A percentile compares a stretch with the other conserved stretches of the same genome.
phyloP scores from a whole-genome alignment of 30 jellyfish, hydroid and myxozoan genomes.

The Aurelia aurita region DNA sequence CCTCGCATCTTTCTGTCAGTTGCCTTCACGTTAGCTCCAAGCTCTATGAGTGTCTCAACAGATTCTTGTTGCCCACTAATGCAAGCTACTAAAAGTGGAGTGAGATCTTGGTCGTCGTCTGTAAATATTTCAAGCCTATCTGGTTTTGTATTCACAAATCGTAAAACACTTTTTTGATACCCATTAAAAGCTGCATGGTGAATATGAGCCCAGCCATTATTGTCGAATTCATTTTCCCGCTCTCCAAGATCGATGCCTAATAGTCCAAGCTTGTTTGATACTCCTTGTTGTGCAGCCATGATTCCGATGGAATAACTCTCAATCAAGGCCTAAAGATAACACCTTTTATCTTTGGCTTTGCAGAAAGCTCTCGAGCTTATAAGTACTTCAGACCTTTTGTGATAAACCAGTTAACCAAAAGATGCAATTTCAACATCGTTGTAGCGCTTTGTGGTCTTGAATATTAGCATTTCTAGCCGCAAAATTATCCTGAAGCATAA shows the following conservation, averaged over 20 bases:
- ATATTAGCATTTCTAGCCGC: no score
- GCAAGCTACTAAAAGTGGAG: constrained; percentile 64
- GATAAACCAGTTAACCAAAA: no score
- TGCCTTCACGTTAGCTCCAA: constrained; percentile 64
- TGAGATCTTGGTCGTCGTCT: constrained; percentile 57
- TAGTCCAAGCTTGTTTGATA: constrained; percentile 12
- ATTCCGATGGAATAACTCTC: no score
- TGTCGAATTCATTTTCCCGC: constrained; percentile 67
- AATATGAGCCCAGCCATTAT: constrained; percentile 79
- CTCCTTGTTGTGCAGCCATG: no score
- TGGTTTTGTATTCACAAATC: constrained; percentile 50
- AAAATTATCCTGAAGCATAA: no score
- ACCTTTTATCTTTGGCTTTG: no score
- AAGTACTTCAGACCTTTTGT: no score
- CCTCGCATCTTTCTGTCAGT: constrained; percentile 51
- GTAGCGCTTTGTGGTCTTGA: no score
- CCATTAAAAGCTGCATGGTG: constrained; percentile 81
- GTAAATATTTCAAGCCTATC: constrained; percentile 65
- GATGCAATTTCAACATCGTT: no score
- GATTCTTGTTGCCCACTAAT: constrained; percentile 48
- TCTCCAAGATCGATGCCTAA: constrained; percentile 59
- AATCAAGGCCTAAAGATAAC: no score
- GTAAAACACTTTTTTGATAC: constrained; percentile 60
- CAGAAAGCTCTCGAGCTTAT: no score
- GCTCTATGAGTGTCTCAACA: constrained; percentile 50